These are phyloP conservation scores for Parelbella ahira DNA, from an alignment of 2,888 invertebrate species.

Conservation along the genomic window DNA sequence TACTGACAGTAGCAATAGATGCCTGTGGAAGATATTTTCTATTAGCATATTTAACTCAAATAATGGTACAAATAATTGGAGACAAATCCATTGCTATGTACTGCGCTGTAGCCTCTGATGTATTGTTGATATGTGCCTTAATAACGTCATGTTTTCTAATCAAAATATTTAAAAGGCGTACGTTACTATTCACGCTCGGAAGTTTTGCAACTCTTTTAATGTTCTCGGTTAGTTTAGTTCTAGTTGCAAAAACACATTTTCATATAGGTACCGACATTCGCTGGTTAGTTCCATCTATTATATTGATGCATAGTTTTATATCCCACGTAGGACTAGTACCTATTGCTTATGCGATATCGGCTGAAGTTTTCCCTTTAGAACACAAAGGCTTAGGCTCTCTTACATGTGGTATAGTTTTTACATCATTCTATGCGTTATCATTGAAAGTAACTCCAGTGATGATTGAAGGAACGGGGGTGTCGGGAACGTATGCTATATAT, in stretches of 20 bases:
- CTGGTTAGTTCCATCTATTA: constrained; percentile 38
- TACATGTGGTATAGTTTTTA: constrained; percentile 39
- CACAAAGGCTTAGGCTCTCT: constrained; percentile 40
- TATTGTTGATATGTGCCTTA: constrained; percentile 16
- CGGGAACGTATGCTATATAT: constrained; percentile 40
- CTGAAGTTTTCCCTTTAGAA: constrained; percentile 48
- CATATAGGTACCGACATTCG: constrained; percentile 20
- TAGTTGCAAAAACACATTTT: constrained; percentile 37
- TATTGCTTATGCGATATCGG: constrained; percentile 36
- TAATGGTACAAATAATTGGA: constrained; percentile 12
- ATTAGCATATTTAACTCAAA: constrained; percentile 18
- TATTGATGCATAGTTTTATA: constrained; percentile 39
- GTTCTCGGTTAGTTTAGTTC: constrained; percentile 29
- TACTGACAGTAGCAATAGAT: constrained; percentile 11
- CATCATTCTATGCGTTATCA: constrained; percentile 36
- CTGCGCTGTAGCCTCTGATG: constrained; percentile 14
- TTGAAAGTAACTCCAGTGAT: constrained; percentile 43
- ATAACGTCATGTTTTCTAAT: constrained; percentile 13
- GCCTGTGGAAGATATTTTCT: constrained; percentile 17
- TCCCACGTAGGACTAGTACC: constrained; percentile 40
- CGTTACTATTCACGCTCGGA: constrained; percentile 15
- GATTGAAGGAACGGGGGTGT: constrained; percentile 37
- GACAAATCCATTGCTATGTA: constrained; percentile 18
- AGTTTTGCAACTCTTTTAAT: constrained; percentile 4
- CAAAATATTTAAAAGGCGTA: constrained; percentile 18